Evolutionary conservation across 2,797 vertebrate genomes (phyloP).

Genomic region (Rhabdophis nuchalis): DNA sequence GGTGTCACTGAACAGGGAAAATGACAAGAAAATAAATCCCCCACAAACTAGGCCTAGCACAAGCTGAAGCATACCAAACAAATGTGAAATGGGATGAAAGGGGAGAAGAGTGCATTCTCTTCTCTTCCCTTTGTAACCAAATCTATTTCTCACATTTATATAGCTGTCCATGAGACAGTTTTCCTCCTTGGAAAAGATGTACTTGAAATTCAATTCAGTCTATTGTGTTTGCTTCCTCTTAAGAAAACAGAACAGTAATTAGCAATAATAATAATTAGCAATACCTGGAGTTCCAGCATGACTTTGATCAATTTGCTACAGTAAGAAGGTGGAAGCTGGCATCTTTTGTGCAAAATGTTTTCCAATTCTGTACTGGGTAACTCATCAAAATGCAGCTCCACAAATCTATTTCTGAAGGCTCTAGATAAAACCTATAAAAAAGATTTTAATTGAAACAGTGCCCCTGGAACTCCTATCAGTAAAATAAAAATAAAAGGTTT

Average conservation of each 20-base stretch:
- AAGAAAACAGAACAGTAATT: not conserved
- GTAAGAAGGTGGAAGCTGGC: slow-evolving; percentile 90
- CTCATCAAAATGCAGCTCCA: slow-evolving; percentile 95
- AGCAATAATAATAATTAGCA: slow-evolving; percentile 56
- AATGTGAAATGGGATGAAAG: not conserved
- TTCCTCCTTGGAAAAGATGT: rapidly evolving
- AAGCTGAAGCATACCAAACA: not conserved
- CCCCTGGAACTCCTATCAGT: not conserved
- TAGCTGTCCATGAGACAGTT: not conserved
- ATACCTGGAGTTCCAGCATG: slow-evolving; percentile 95
- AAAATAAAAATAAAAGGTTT: not conserved
- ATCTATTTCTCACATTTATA: not conserved
- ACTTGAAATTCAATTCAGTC: not conserved
- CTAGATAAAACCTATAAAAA: slow-evolving; percentile 85
- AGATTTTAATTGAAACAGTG: not conserved
- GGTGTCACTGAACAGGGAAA: no score
- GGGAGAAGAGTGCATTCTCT: not conserved
- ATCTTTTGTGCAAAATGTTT: slow-evolving; percentile 89
- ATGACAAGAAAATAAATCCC: not conserved
- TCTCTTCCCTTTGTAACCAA: not conserved
- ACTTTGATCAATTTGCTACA: slow-evolving; percentile 90
- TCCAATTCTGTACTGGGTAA: slow-evolving; percentile 89
- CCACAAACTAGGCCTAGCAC: no score
- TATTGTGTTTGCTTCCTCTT: not conserved
- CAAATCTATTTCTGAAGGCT: slow-evolving; percentile 96